phyloP scores from a whole-genome alignment of 2,797 vertebrate species.

The Gallirallus australis region DNA sequence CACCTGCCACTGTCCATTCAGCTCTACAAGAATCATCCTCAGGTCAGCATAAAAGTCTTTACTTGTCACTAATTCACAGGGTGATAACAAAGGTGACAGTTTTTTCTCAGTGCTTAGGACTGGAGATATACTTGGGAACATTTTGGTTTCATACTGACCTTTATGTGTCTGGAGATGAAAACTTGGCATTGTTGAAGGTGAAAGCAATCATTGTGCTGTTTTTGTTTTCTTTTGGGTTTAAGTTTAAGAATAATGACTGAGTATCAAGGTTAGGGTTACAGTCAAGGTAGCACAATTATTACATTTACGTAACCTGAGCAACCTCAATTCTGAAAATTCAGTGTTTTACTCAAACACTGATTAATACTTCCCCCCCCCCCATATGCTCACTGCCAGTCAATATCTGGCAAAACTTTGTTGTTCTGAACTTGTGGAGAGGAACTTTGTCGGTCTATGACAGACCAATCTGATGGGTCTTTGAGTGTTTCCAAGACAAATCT shows the following conservation, averaged over 20 bases:
- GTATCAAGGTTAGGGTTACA: background rate
- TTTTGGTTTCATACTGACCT: background rate
- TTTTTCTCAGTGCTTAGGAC: background rate
- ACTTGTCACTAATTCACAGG: slow-evolving; percentile 1
- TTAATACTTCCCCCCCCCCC: background rate
- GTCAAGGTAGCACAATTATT: background rate
- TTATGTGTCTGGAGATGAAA: background rate
- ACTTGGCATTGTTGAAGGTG: background rate
- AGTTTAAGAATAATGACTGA: background rate
- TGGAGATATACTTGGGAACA: background rate
- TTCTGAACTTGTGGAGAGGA: background rate
- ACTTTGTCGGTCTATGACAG: background rate
- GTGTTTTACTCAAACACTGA: background rate
- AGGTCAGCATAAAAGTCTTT: background rate
- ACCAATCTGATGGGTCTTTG: background rate
- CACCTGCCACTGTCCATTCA: background rate
- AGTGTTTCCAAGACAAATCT: background rate
- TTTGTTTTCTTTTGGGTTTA: background rate
- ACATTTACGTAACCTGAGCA: background rate
- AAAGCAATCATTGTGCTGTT: background rate
- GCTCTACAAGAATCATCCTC: background rate
- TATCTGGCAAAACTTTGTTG: background rate
- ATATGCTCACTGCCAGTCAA: background rate
- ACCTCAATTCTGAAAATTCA: background rate
- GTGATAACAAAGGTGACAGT: background rate